Conservation (phyloP, 2,113 vertebrate genomes). For the Phyllostomus hastatus region DNA sequence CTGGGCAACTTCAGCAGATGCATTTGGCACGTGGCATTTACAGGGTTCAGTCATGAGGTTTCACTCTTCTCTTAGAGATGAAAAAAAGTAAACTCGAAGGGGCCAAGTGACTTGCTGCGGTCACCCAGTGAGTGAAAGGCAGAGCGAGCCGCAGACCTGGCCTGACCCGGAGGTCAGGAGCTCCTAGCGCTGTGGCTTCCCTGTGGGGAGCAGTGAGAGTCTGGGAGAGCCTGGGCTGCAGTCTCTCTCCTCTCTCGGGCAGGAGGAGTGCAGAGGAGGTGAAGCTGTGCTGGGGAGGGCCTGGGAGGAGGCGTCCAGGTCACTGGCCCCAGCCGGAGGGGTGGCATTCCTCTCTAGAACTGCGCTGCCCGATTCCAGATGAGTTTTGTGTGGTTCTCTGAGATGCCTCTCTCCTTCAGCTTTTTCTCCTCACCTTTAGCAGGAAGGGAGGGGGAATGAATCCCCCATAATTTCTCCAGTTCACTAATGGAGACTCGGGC, state of each 20-base stretch:
- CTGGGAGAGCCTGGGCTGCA: too few relatives aligned
- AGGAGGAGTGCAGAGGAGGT: not conserved
- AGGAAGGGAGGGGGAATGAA: not conserved
- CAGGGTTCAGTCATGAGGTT: not conserved
- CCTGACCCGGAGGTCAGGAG: not conserved
- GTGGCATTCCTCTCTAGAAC: not conserved
- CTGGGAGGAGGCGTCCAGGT: accelerated
- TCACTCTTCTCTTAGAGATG: not conserved
- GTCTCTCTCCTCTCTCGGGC: not conserved
- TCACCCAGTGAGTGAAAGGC: not conserved
- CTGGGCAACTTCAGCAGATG: not conserved
- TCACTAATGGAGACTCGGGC: not conserved
- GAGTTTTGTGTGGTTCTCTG: not conserved
- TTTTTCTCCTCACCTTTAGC: not conserved
- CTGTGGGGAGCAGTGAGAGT: not conserved
- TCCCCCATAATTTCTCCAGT: not conserved
- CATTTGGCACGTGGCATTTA: not conserved
- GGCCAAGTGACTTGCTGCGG: not conserved
- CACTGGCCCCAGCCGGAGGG: accelerated
- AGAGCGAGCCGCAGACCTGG: not conserved
- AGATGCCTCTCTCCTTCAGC: not conserved
- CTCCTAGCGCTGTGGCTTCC: not conserved
- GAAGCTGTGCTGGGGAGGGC: accelerated
- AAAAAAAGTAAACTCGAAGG: not conserved
- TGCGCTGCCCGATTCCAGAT: accelerated